phyloP scores from a whole-genome alignment of 2,797 vertebrate genomes.

The Erithacus rubecula region DNA sequence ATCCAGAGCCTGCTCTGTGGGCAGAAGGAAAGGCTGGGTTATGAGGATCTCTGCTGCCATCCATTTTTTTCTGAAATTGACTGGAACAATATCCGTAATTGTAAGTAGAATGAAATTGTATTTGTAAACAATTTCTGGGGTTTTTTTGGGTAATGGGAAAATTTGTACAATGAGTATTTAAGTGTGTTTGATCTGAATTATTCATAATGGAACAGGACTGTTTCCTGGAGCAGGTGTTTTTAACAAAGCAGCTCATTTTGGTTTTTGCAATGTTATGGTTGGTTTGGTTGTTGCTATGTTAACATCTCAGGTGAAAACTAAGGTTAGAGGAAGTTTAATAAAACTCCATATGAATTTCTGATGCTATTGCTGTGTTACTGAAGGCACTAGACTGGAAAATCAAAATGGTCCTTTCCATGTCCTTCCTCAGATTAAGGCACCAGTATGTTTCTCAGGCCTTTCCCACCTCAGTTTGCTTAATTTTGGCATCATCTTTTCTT shows the following conservation, averaged over 20 bases:
- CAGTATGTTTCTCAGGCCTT: background rate
- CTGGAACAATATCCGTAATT: slow-evolving; percentile 88
- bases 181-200: background rate
- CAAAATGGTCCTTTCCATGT: background rate
- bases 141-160: background rate
- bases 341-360: background rate
- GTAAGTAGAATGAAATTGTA: slow-evolving; percentile 76
- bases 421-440: background rate
- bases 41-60: slow-evolving; percentile 90
- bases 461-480: background rate
- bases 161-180: background rate
- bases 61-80: slow-evolving; percentile 88
- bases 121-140: background rate
- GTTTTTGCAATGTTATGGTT: background rate
- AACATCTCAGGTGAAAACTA: background rate
- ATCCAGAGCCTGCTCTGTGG: slow-evolving; percentile 90
- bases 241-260: background rate
- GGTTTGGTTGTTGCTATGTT: background rate
- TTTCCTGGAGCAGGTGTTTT: background rate
- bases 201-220: background rate
- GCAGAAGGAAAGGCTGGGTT: slow-evolving; percentile 85
- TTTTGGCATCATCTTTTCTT: background rate
- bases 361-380: background rate
- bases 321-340: background rate
- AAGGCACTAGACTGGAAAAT: background rate